Percentiles rank a stretch among this genome's conserved stretches.
phyloP scores from a whole-genome alignment of 2,888 invertebrate species.

The Oasisia sp. region DNA sequence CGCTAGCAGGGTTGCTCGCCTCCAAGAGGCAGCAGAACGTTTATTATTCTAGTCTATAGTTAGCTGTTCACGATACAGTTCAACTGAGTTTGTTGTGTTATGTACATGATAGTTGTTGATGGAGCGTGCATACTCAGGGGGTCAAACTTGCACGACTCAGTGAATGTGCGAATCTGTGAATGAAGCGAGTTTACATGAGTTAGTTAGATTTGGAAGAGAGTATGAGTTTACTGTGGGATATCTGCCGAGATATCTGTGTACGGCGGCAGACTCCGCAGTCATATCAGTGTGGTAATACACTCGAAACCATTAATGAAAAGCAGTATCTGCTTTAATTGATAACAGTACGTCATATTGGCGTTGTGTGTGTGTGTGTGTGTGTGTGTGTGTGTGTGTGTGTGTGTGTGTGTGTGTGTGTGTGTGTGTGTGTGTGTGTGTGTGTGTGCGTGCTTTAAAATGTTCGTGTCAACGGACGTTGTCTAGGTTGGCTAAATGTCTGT shows the following conservation, averaged over 20 bases:
- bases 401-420: conserved; percentile 6
- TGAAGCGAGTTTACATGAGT: not conserved
- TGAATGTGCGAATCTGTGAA: not conserved
- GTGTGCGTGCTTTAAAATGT: not conserved
- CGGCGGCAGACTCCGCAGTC: not conserved
- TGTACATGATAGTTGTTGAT: not conserved
- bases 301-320: conserved; percentile 4
- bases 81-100: not conserved
- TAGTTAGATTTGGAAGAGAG: not conserved
- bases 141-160: not conserved
- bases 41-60: not conserved
- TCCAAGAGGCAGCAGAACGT: not conserved
- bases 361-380: not conserved
- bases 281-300: conserved; percentile 6
- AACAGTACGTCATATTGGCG: not conserved
- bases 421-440: not conserved
- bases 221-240: not conserved
- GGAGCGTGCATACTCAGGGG: not conserved
- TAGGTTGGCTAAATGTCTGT: not conserved
- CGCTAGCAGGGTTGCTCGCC: not conserved
- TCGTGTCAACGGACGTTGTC: not conserved
- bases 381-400: not conserved
- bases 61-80: not conserved
- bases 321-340: conserved; percentile 6
- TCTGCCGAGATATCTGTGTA: not conserved